Base-by-base conservation (phyloP, 2,888 invertebrate genomes). In the Aphodius sticticus region DNA sequence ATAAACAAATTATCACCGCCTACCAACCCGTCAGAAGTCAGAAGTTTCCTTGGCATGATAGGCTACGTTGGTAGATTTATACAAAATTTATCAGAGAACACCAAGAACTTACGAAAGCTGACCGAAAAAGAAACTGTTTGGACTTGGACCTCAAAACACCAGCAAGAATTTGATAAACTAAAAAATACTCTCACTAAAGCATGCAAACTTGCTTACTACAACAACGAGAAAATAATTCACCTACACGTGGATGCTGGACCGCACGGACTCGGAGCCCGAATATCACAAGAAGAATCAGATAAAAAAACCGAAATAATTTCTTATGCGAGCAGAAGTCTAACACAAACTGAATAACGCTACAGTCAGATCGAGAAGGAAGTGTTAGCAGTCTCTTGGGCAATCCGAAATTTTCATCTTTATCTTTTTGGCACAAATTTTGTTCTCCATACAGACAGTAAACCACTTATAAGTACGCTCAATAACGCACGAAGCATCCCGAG, bases 331-430 rank as follows among this genome's bases (percentile, higher is more conserved):
- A 84, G 83, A 81, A 80, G 86, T 0, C 69, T 78, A 78, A 78
- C 78, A 70, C 37, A 69, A 6, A 76, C 35, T 26, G 71, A 79
- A 76, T 26, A 81, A 71, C 82, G 79, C 9, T 86, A 86, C 82
- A 83, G 85, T 16, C 86, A 86, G 79, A 87, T 87, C 6, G 87
- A 87, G 77, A 87, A 87, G 81, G 87, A 88, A 80, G 81, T 85
- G 9, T 77, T n/a, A 69, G 87, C 87, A 2, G 86, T 87, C 69
- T 81, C 80, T n/a, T 79, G 79, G 79, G 53, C 69, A 16, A 71
- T 76, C 36, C 76, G 70, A 35, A 85, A 85, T 78, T 88, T 87
- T 80, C 84, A 86, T 16, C 85, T 86, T 79, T 88, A 86, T 78
- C 82, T 88, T 4, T 87, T 83, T 82, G 86, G 84, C 16, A 84